Base-by-base conservation (phyloP, 2,797 vertebrate genomes). In the Semotilus atromaculatus region DNA sequence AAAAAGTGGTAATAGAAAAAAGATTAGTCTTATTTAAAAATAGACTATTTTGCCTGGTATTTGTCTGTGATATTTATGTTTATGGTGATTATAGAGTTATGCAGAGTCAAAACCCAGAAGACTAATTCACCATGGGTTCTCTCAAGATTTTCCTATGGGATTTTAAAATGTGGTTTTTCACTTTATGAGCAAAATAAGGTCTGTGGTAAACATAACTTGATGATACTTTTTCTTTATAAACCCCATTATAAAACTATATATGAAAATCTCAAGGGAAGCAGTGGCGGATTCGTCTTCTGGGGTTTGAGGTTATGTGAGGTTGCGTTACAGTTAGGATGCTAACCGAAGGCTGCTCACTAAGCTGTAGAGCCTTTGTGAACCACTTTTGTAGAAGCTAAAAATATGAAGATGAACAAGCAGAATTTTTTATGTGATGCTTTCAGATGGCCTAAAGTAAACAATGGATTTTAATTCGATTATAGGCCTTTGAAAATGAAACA, bases 381-480 rank as follows among this genome's bases (percentile, higher is more conserved):
- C 66, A 36, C 31, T 38, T 68, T 26, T 68, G 21, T 38, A 21
- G 45, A 75, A 67, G 18, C 31, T 19, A 45, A 72, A 81, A 73
- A 60, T 73, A 58, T n/a, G 36, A 48, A 67, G 21, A 70, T 53
- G 55, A 74, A 19, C 23, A 18, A 62, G 38, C 19, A 18, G 23
- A 36, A 19, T 67, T 55, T 66, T 10, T 38, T 53, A 23, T 81
- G 36, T 48, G 34, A 84, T 78, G 5, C 4, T n/a, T 29, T 74
- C 4, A 55, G 73, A 19, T 29, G 62, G 34, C 7, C 21, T 29
- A 29, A 48, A 14, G 60, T 26, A 55, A 76, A 83, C 34, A 31
- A 19, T 67, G 48, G n/a, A 67, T 71, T 81, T 76, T 60, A 84
- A 70, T 84, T 34, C 4, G 34, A 76, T 66, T 82, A 51, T 13